Base-by-base conservation (phyloP, 2,797 vertebrate species). In the Gymnodraco acuticeps region DNA sequence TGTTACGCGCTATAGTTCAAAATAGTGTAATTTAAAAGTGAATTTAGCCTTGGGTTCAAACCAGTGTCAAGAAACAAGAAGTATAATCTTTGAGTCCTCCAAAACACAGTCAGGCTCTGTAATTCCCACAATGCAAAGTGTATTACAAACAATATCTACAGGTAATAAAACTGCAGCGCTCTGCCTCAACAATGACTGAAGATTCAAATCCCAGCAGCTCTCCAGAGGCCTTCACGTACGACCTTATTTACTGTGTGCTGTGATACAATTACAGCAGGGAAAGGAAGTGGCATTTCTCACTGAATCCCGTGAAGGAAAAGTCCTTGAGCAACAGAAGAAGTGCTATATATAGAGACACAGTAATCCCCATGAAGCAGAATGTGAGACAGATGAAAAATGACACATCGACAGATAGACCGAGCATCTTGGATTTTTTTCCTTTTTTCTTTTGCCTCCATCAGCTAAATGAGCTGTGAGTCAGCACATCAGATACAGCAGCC, bases 401-500 rank as follows among this genome's bases (percentile, higher is more conserved):
- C 69, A 71, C 23, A 14, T 1, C 19, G 42, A 61, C 63, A 48
- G 55, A 69, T 3, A 6, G 20, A 62, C 14, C 10, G 5, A 59
- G 54, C 1, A 19, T 59, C 51, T 60, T 70, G 16, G 33, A 33
- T 38, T 50, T 41, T 4, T 33, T 20, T 17, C 76, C 10, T n/a
- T 17, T 33, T 20, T 17, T 76, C 10, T n/a, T 17, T 47, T 62
- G 58, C 27, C 62, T 82, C 50, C 51, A 19, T 78, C 71, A 52
- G 84, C 71, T 38, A 4, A 45, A 55, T 11, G 51, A 58, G 68
- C 62, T 38, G 59, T 83, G 84, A 88, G 69, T 84, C 86, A 89
- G 77, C 84, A 74, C 73, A 58, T 84, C 68, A 47, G 27, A 70
- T 19, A 60, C 60, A 60, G 58, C 20, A 17, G 54, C 14, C 50